These are phyloP conservation scores for Ophonus ardosiacus DNA, from an alignment of 2,888 invertebrate genomes.

Conservation along the genomic window DNA sequence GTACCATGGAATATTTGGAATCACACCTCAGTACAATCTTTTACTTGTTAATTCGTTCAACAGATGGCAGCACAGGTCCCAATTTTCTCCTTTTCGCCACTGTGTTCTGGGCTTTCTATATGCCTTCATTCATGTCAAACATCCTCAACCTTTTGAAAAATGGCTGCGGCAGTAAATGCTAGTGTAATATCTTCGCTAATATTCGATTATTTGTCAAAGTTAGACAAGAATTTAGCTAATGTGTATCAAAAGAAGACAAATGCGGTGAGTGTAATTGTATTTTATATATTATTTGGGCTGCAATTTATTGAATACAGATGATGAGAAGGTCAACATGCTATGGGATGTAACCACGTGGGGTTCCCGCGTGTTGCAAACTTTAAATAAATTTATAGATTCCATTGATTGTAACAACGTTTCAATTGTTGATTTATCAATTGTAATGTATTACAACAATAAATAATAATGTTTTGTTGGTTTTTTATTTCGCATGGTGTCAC, in stretches of 20 bases:
- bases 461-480: slow-evolving; percentile 13
- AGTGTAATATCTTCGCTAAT: slow-evolving; percentile 78
- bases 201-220: slow-evolving; percentile 81
- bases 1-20: too few relatives aligned
- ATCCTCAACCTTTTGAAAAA: slow-evolving; percentile 69
- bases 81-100: background rate
- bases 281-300: slow-evolving; percentile 1
- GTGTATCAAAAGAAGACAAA: slow-evolving; percentile 85
- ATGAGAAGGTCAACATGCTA: slow-evolving; percentile 16
- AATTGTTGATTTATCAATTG: slow-evolving; percentile 6
- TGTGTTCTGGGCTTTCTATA: background rate
- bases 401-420: background rate
- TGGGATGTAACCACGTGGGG: slow-evolving; percentile 64
- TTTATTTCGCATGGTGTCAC: slow-evolving; percentile 65
- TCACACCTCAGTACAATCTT: too few relatives aligned
- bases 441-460: background rate
- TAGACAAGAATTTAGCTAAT: slow-evolving; percentile 83
- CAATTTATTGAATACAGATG: slow-evolving; percentile 1
- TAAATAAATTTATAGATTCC: background rate
- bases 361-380: slow-evolving; percentile 43
- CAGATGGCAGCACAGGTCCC: too few relatives aligned
- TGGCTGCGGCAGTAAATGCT: slow-evolving; percentile 76
- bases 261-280: slow-evolving; percentile 80
- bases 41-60: too few relatives aligned
- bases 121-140: background rate